These are phyloP conservation scores for Echinops telfairi DNA, from an alignment of 2,113 vertebrate species.

Conservation along the genomic window DNA sequence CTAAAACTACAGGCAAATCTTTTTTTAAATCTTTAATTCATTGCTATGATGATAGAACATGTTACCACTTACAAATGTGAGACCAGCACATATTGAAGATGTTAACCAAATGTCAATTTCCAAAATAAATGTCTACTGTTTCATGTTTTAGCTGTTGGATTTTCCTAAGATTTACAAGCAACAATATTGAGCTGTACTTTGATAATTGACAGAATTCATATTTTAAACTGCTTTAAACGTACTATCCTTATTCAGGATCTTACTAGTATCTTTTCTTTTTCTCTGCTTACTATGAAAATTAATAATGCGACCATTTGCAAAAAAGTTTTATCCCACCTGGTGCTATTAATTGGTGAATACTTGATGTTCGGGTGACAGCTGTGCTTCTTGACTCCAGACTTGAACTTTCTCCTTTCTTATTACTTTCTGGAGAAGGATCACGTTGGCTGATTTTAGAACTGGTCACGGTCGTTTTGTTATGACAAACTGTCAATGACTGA, in stretches of 20 bases:
- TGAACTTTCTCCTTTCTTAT: conserved; percentile 89
- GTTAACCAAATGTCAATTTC: conserved; percentile 53
- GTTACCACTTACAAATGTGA: background rate
- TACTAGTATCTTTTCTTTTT: conserved; percentile 40
- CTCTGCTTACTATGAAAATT: conserved; percentile 55
- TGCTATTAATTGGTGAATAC: conserved; percentile 90
- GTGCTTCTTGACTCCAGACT: conserved; percentile 86
- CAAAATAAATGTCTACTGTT: background rate
- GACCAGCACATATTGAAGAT: conserved; percentile 26
- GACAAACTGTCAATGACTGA: conserved; percentile 88
- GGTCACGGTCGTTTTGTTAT: conserved; percentile 89
- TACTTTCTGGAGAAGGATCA: conserved; percentile 89
- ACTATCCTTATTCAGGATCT: conserved; percentile 32
- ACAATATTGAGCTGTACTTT: conserved; percentile 28
- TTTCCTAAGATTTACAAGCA: conserved; percentile 52
- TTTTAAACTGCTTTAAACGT: conserved; percentile 54
- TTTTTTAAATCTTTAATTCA: conserved; percentile 51
- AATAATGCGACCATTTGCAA: conserved; percentile 40
- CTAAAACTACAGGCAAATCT: conserved; percentile 55
- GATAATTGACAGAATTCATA: conserved; percentile 50
- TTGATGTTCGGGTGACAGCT: conserved; percentile 88
- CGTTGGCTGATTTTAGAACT: conserved; percentile 90
- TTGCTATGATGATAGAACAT: background rate
- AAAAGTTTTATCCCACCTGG: conserved; percentile 87
- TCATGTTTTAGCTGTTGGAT: conserved; percentile 44